Base-by-base conservation (phyloP, 2,888 invertebrate species). In the Melanargia galathea region DNA sequence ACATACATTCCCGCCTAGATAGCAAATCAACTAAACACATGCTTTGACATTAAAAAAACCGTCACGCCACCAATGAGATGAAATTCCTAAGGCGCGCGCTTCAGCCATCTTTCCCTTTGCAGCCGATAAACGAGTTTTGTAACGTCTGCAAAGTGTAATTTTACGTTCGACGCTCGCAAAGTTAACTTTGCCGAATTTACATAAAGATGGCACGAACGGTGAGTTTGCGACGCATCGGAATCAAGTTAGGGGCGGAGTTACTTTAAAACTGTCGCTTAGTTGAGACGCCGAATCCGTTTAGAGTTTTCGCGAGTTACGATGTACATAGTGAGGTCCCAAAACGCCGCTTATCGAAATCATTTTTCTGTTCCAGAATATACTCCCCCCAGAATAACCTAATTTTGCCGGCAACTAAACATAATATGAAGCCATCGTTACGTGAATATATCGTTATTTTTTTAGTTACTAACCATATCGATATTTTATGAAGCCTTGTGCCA, bases 231-330 rank as follows among this genome's bases (percentile, higher is more conserved):
- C 83, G 82, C 82, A 83, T 83, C 77, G 76, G 83, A 90, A 90
- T 90, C 85, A 89, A 90, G 90, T 91, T 91, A 90, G 81, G 80
- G 80, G 78, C 74, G 80, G 83, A 75, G 74, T 71, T 84, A 90
- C 87, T 90, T 90, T 89, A 87, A 87, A 90, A 91, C 88, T 91
- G 90, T 87, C 90, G 86, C 88, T 87, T 83, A 87, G 88, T 87
- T 84, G 86, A 86, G 84, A 89, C 81, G 85, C 84, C 86, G 86
- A 87, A 89, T 87, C 85, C 86, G 87, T 86, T 90, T 90, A 88
- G 78, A 86, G 83, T 86, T 89, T 86, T 84, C 75, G 80, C 80
- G 78, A 75, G 73, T 73, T 73, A 69, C 64, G 59, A 48, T 52
- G 35, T 48, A 35, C n/a, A 49, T 71, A 72, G 69, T 56, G 71